Conservation (phyloP, 2,888 invertebrate species). For the Thereva unica region DNA sequence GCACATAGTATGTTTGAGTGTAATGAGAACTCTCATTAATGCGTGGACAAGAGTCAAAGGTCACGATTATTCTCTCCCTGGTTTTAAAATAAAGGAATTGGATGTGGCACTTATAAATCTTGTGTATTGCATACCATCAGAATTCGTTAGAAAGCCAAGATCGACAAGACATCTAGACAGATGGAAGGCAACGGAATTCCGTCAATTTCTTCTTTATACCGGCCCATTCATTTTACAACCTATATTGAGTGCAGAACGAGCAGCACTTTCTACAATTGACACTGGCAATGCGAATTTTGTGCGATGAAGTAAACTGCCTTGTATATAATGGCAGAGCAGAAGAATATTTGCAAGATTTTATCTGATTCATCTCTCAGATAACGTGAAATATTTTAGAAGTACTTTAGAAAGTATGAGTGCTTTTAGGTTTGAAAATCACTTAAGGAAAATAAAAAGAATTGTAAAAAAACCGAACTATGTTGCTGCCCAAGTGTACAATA, state of each 20-base stretch:
- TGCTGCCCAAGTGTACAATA: neutral
- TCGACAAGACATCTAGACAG: slow-evolving; percentile 32
- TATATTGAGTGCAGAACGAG: slow-evolving; percentile 15
- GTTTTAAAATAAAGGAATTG: neutral
- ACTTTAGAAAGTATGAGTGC: neutral
- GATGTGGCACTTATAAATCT: neutral
- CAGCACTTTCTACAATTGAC: neutral
- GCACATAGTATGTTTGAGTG: slow-evolving; percentile 38
- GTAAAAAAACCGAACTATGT: neutral
- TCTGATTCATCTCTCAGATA: slow-evolving; percentile 24
- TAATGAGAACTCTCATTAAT: slow-evolving; percentile 28
- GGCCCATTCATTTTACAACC: slow-evolving; percentile 34
- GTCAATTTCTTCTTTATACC: slow-evolving; percentile 40
- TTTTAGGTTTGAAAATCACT: neutral
- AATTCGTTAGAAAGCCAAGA: slow-evolving; percentile 38
- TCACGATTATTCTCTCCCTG: slow-evolving; percentile 3
- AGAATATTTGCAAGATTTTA: neutral
- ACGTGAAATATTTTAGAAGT: slow-evolving; percentile 26
- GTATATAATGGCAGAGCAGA: neutral
- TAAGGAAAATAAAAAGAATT: neutral
- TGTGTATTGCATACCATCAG: neutral
- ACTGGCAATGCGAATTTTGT: neutral
- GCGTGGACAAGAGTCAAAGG: neutral
- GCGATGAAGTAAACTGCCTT: neutral
- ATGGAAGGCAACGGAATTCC: slow-evolving; percentile 40